A percentile compares a stretch with the other conserved stretches of the same genome.
These are phyloP conservation scores for Drosophila neotestacea DNA, from an alignment of 2,888 invertebrate genomes.

Conservation along the genomic window DNA sequence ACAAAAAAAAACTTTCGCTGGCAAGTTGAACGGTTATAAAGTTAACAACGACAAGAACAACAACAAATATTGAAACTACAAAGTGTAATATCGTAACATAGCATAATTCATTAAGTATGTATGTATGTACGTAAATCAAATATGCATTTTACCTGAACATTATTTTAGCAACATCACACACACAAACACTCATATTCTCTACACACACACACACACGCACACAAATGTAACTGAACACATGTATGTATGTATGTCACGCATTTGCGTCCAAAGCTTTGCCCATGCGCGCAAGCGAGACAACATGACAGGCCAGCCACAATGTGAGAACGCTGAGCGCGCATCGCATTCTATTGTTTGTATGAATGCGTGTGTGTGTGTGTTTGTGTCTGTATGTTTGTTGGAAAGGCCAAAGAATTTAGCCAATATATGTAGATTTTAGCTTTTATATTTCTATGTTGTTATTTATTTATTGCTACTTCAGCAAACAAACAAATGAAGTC, in stretches of 20 bases:
- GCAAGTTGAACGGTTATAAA: conserved; percentile 30
- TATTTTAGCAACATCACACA: conserved; percentile 17
- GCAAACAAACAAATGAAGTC: conserved; percentile 18
- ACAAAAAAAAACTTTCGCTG: conserved; percentile 46
- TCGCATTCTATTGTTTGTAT: conserved; percentile 27
- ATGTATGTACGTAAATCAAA: conserved; percentile 26
- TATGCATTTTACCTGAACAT: conserved; percentile 20
- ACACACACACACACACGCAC: conserved; percentile 8
- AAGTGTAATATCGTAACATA: conserved; percentile 52
- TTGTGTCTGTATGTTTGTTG: conserved; percentile 14
- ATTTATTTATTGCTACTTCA: conserved; percentile 4
- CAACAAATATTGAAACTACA: conserved; percentile 20
- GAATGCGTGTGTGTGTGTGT: conserved; percentile 12
- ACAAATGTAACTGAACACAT: conserved; percentile 19
- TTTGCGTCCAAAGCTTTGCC: conserved; percentile 42
- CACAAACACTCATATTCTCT: conserved; percentile 10
- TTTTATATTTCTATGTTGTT: conserved; percentile 4
- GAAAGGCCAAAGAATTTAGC: conserved; percentile 23
- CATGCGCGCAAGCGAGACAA: conserved; percentile 64
- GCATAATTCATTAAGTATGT: conserved; percentile 39
- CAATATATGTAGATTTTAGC: conserved; percentile 21
- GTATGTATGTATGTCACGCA: conserved; percentile 38
- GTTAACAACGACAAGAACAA: conserved; percentile 12
- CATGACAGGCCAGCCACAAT: conserved; percentile 42
- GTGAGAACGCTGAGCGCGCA: conserved; percentile 30